A percentile compares a stretch with the other conserved stretches of the same genome.
Conservation (phyloP, 1,140 invertebrate genomes). For the Drosophila malerkotliana region DNA sequence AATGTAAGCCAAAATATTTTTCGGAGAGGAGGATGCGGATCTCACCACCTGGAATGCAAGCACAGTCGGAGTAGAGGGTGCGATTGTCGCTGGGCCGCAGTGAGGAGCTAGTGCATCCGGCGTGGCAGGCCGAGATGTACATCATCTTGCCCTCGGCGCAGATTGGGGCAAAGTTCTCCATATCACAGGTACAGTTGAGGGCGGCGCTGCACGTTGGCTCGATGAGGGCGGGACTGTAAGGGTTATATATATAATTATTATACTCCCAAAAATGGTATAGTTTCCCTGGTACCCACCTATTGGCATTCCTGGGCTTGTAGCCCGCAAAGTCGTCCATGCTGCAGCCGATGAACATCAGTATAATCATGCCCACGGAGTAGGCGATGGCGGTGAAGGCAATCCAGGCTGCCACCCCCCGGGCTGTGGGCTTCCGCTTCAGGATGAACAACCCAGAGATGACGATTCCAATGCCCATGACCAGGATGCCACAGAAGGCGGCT, state of each 20-base stretch:
- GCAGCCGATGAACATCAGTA: constrained; percentile 95
- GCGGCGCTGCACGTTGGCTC: constrained; percentile 87
- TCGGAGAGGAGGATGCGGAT: not conserved
- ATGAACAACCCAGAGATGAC: constrained; percentile 94
- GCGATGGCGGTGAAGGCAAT: constrained; percentile 94
- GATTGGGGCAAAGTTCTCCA: constrained; percentile 91
- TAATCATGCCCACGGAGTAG: constrained; percentile 94
- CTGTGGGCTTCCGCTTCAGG: constrained; percentile 91
- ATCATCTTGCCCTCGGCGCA: constrained; percentile 93
- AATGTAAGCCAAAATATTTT: not conserved
- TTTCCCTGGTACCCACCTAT: constrained; percentile 41
- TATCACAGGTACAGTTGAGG: constrained; percentile 89
- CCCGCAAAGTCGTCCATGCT: constrained; percentile 93
- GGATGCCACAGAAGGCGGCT: constrained; percentile 94
- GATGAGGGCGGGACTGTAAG: constrained; percentile 70
- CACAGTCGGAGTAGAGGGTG: constrained; percentile 90
- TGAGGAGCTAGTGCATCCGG: constrained; percentile 90
- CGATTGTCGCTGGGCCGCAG: constrained; percentile 84
- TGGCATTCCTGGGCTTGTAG: constrained; percentile 82
- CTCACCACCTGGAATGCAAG: constrained; percentile 87
- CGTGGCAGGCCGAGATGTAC: constrained; percentile 95
- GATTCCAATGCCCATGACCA: constrained; percentile 96
- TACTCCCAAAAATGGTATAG: not conserved
- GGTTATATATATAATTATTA: not conserved
- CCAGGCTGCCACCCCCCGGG: constrained; percentile 94